These are phyloP conservation scores for Neosalanx taihuensis DNA, from an alignment of 2,797 vertebrate species.

Conservation along the genomic window DNA sequence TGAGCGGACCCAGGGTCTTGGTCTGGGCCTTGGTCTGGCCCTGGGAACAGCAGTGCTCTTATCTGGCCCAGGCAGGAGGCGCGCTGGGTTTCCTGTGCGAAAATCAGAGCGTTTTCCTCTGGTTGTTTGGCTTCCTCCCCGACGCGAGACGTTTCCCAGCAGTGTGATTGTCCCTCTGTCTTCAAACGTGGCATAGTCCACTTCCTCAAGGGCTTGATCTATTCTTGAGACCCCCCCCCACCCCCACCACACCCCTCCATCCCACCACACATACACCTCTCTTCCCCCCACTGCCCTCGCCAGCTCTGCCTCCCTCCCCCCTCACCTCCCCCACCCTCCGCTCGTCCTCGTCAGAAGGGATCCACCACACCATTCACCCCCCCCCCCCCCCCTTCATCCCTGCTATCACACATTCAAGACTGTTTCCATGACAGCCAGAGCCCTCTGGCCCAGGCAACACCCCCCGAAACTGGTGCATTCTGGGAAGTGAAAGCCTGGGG, in stretches of 20 bases:
- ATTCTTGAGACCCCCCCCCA: constrained; percentile 85
- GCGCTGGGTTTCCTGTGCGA: constrained; percentile 97
- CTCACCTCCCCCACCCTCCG: constrained; percentile 42
- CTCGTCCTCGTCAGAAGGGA: constrained; percentile 14
- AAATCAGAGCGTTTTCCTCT: constrained; percentile 99
- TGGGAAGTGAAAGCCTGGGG: constrained; percentile 28
- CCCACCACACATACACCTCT: constrained; percentile 22
- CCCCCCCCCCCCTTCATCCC: constrained; percentile 18
- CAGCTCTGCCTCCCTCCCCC: constrained; percentile 55
- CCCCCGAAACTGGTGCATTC: constrained; percentile 41
- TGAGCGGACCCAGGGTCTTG: constrained; percentile 75
- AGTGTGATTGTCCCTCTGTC: constrained; percentile 99
- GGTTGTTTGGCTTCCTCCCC: constrained; percentile 99
- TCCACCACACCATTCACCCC: constrained; percentile 13
- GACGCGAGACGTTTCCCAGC: constrained; percentile 98
- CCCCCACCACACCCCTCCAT: constrained; percentile 29
- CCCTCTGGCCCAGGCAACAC: constrained; percentile 45
- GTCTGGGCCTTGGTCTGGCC: constrained; percentile 74
- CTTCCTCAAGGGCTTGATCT: constrained; percentile 99
- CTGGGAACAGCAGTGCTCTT: constrained; percentile 95
- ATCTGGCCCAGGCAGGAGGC: constrained; percentile 98
- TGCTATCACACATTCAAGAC: constrained; percentile 42
- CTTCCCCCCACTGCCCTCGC: constrained; percentile 51
- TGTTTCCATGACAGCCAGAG: constrained; percentile 50
- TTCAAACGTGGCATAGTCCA: constrained; percentile 99